Percentiles rank a stretch among this genome's conserved stretches.
Conservation (phyloP, 2,797 vertebrate species). For the Spheniscus humboldti region DNA sequence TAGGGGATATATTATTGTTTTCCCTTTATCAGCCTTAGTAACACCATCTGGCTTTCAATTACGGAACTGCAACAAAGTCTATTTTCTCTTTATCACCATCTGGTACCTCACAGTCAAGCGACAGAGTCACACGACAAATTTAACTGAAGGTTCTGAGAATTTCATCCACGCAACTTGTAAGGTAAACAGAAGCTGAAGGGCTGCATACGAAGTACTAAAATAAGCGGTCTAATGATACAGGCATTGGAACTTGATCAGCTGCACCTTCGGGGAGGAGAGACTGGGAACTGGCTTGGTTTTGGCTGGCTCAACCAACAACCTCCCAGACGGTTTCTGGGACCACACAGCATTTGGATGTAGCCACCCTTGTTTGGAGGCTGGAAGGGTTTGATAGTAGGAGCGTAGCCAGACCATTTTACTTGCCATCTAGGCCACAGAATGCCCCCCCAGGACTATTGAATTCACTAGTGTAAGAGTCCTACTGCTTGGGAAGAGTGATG, state of each 20-base stretch:
- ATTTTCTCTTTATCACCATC: constrained; percentile 60
- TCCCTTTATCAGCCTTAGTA: constrained; percentile 57
- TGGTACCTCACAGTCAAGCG: constrained; percentile 13
- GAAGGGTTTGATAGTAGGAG: not conserved
- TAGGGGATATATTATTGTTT: constrained; percentile 31
- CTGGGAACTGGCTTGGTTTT: not conserved
- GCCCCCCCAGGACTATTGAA: not conserved
- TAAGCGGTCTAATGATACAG: not conserved
- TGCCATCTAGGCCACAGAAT: not conserved
- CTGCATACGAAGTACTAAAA: not conserved
- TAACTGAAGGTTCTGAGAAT: constrained; percentile 27
- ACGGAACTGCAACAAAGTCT: constrained; percentile 63
- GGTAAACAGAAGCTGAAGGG: not conserved
- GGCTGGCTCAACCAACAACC: not conserved
- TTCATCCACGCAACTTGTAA: not conserved
- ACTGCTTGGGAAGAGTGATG: not conserved
- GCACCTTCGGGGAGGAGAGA: not conserved
- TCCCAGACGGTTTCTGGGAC: not conserved
- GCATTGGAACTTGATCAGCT: not conserved
- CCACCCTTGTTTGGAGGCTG: not conserved
- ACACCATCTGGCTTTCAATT: constrained; percentile 65
- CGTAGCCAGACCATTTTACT: not conserved
- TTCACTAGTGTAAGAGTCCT: not conserved
- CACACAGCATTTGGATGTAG: not conserved
- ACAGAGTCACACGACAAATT: constrained; percentile 10